Base-by-base conservation (phyloP, 2,888 invertebrate genomes). In the Hetaerina titia region DNA sequence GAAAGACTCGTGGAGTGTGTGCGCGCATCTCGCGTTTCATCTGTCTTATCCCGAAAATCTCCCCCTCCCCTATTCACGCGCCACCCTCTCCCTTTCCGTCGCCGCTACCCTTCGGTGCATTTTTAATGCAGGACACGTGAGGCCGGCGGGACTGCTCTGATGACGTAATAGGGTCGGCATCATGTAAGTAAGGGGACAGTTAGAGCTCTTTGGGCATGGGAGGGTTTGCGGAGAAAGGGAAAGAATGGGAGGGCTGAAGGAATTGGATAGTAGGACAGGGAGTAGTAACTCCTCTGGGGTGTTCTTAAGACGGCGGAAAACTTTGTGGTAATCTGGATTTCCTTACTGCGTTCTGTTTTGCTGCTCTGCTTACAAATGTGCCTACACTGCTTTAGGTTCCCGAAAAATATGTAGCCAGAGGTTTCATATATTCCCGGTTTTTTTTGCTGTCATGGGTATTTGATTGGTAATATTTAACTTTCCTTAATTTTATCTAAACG, bases 361-460 rank as follows among this genome's bases (percentile, higher is more conserved):
- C 69, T 81, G 81, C 81, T 5, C 81, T 81, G 81, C 81, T 81
- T 81, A 81, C 81, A 11, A 81, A 81, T 81, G 81, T 31, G 81
- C 31, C 31, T 31, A 9, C 13, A n/a, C 6, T 45, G 45, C 45
- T 1, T 45, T 45, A 45, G 45, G 45, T 45, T 45, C 45, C 45
- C 45, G 1, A 1, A 45, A 45, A 45, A 45, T 45, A 2, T 45
- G 45, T 45, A 45, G 45, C 1, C 45, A 2, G 45, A 4, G 4
- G 45, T 45, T 45, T 45, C 45, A 4, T 4, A 45, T 45, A 2
- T 45, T 45, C 45, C 45, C 45, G 45, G 45, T 45, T 45, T 45
- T 45, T 45, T 45, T 45, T 45, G 45, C 45, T 45, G 45, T 45
- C 45, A 45, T 45, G 45, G 1, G 45, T 2, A 45, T 45, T 45